Evolutionary conservation across 1,140 invertebrate genomes (phyloP).

Genomic region (Elysia chlorotica): DNA sequence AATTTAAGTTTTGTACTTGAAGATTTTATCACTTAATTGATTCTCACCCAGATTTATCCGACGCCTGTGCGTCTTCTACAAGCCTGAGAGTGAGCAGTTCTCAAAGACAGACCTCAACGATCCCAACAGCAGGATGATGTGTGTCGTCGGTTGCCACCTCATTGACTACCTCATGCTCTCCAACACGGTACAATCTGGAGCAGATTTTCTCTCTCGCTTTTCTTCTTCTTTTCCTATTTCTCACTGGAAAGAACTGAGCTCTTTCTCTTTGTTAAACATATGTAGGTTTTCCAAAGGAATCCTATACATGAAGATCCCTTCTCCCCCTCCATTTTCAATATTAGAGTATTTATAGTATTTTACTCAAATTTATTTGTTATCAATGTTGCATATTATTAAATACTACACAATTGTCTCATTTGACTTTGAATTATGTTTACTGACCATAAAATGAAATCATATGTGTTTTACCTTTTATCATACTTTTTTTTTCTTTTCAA

Average conservation of each 20-base stretch:
- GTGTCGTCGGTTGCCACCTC: slow-evolving; percentile 76
- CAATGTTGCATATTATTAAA: too few species aligned
- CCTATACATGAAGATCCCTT: too few species aligned
- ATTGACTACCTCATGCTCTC: slow-evolving; percentile 75
- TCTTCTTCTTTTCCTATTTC: slow-evolving; percentile 57
- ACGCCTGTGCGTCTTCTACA: slow-evolving; percentile 82
- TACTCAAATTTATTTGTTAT: neutral
- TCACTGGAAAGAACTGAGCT: slow-evolving; percentile 28
- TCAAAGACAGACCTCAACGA: slow-evolving; percentile 73
- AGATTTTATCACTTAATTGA: neutral
- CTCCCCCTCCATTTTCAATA: too few species aligned
- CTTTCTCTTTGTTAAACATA: neutral
- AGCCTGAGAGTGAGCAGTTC: slow-evolving; percentile 83
- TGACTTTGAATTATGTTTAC: too few species aligned
- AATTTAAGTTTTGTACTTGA: too few species aligned
- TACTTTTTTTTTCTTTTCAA: slow-evolving; percentile 6
- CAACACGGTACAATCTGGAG: slow-evolving; percentile 63
- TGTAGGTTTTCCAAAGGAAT: too few species aligned
- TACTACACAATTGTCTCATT: too few species aligned
- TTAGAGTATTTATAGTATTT: neutral
- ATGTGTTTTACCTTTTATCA: too few species aligned
- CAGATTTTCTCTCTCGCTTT: neutral
- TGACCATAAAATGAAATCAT: too few species aligned
- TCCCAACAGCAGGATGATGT: slow-evolving; percentile 68
- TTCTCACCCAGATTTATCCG: slow-evolving; percentile 72